phyloP scores from a whole-genome alignment of 1,140 invertebrate species.

The Cardiocondyla obscurior region DNA sequence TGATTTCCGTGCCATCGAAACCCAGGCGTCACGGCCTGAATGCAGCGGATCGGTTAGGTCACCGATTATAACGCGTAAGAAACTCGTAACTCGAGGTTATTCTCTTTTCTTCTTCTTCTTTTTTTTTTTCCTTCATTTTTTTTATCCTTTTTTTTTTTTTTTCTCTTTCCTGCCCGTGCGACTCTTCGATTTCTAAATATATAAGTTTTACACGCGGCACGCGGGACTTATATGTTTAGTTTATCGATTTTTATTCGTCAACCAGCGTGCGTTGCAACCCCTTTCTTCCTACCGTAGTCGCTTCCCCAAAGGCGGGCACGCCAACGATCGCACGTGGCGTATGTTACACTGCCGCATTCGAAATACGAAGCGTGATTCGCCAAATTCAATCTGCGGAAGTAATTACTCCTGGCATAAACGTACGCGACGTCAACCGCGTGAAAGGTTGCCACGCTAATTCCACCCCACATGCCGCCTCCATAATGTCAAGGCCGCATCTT shows the following conservation, averaged over 20 bases:
- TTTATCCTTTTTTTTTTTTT: no score
- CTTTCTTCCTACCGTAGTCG: no score
- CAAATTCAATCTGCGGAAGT: slow-evolving; percentile 44
- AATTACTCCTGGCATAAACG: slow-evolving; percentile 42
- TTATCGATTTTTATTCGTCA: slow-evolving; percentile 33
- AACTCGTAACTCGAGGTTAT: background rate
- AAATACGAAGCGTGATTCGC: slow-evolving; percentile 37
- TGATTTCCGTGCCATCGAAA: background rate
- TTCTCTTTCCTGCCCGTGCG: background rate
- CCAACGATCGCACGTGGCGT: background rate
- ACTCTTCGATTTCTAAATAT: background rate
- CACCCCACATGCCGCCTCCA: slow-evolving; percentile 38
- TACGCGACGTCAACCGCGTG: slow-evolving; percentile 27
- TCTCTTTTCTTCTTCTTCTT: no score
- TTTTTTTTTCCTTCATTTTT: no score
- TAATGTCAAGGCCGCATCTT: slow-evolving; percentile 72
- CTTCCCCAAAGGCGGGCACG: background rate
- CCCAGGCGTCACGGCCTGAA: background rate
- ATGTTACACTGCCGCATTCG: background rate
- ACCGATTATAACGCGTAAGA: background rate
- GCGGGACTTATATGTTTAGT: slow-evolving; percentile 1
- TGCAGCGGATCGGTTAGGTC: background rate
- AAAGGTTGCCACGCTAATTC: slow-evolving; percentile 65
- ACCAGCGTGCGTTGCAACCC: background rate
- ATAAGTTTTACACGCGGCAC: background rate